Conservation (phyloP, 2,113 vertebrate species). For the Seriola quinqueradiata region DNA sequence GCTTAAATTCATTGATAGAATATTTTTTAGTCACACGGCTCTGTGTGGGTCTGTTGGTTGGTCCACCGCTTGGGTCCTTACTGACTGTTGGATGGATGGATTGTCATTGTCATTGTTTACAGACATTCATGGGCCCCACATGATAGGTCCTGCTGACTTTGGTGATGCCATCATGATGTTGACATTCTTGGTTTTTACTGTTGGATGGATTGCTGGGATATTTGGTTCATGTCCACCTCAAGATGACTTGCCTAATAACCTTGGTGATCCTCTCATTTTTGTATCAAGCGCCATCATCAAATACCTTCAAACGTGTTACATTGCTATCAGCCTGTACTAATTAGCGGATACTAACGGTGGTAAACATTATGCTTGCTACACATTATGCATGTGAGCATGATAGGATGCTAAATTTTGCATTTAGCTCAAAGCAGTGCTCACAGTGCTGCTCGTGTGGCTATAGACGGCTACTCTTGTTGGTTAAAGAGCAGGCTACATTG, state of each 20-base stretch:
- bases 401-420: neutral
- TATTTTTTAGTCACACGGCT: too few relatives aligned
- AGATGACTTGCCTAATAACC: neutral
- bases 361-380: neutral
- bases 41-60: neutral
- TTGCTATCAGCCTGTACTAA: neutral
- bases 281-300: too few relatives aligned
- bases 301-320: too few relatives aligned
- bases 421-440: neutral
- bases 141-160: too few relatives aligned
- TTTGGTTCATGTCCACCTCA: neutral
- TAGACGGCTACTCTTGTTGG: neutral
- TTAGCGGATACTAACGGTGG: too few relatives aligned
- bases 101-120: too few relatives aligned
- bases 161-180: too few relatives aligned
- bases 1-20: too few relatives aligned
- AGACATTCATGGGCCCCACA: too few relatives aligned
- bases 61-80: neutral
- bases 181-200: neutral
- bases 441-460: neutral
- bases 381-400: neutral
- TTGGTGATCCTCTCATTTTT: neutral
- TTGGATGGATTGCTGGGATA: neutral
- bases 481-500: neutral
- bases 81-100: too few relatives aligned